Percentiles rank a stretch among this genome's conserved stretches.
Evolutionary conservation across 2,888 invertebrate species (phyloP).

Genomic region (Synergus itoensis): DNA sequence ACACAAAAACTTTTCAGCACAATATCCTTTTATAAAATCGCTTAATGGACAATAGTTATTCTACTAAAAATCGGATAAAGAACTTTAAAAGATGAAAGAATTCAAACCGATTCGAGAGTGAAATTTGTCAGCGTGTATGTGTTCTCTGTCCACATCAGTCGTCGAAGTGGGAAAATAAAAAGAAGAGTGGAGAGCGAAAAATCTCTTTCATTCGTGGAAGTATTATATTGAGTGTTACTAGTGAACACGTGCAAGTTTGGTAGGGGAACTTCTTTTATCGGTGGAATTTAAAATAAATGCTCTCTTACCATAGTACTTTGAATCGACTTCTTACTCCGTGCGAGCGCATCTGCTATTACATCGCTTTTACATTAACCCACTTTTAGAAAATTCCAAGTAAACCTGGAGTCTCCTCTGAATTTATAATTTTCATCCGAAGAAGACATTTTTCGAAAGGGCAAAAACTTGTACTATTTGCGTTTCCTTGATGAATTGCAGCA

Average conservation of each 20-base stretch:
- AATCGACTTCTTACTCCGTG: conserved; percentile 20
- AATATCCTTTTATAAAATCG: not conserved
- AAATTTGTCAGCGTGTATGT: not conserved
- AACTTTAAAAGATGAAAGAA: not conserved
- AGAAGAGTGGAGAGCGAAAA: not conserved
- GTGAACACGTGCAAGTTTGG: conserved; percentile 16
- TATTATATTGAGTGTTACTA: conserved; percentile 16
- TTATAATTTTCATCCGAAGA: conserved; percentile 15
- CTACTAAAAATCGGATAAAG: not conserved
- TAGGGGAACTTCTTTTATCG: conserved; percentile 12
- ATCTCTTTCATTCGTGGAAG: not conserved
- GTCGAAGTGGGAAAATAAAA: conserved; percentile 10
- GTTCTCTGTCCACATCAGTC: not conserved
- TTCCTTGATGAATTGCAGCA: not conserved
- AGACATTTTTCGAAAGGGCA: conserved; percentile 2
- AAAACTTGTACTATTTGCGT: not conserved
- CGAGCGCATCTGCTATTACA: conserved; percentile 44
- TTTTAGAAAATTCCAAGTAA: conserved; percentile 42
- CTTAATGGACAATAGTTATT: not conserved
- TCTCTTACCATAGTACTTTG: conserved; percentile 41
- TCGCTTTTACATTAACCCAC: conserved; percentile 50
- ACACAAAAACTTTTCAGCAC: conserved; percentile 15
- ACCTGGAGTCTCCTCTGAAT: conserved; percentile 39
- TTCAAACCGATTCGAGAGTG: not conserved
- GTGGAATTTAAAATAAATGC: conserved; percentile 46